A percentile compares a stretch with the other conserved stretches of the same genome.
Conservation (phyloP, 1,140 invertebrate genomes). For the Macrobrachium nipponense region DNA sequence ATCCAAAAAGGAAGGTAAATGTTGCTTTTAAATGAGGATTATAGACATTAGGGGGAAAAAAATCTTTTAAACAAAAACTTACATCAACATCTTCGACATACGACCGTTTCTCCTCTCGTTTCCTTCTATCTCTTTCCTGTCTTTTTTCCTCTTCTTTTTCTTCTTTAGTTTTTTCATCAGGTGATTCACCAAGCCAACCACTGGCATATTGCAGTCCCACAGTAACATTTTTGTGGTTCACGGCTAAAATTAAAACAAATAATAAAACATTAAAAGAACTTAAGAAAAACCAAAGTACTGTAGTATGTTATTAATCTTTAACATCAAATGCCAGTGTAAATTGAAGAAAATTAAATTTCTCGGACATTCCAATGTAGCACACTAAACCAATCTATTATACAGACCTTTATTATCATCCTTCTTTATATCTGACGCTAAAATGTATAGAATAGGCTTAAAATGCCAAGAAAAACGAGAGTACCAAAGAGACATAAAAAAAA, state of each 20-base stretch:
- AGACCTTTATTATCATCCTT: too few relatives aligned
- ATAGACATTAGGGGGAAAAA: background rate
- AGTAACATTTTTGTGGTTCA: slow-evolving; percentile 94
- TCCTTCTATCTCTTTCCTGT: slow-evolving; percentile 76
- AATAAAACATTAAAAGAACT: slow-evolving; percentile 33
- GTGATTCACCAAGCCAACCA: slow-evolving; percentile 92
- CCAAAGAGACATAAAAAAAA: too few relatives aligned
- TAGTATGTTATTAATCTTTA: background rate
- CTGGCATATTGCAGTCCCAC: slow-evolving; percentile 87
- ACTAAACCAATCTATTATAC: too few relatives aligned
- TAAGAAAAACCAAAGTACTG: slow-evolving; percentile 28
- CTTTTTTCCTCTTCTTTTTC: slow-evolving; percentile 70
- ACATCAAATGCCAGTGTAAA: too few relatives aligned
- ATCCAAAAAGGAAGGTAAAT: background rate
- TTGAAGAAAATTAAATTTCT: too few relatives aligned
- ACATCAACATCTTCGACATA: slow-evolving; percentile 65
- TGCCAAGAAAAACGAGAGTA: too few relatives aligned
- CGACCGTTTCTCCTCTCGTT: slow-evolving; percentile 69
- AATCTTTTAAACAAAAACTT: slow-evolving; percentile 27
- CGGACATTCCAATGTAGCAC: too few relatives aligned
- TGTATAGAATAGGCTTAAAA: too few relatives aligned
- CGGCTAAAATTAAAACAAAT: slow-evolving; percentile 73
- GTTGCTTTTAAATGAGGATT: background rate
- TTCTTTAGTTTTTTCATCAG: slow-evolving; percentile 73
- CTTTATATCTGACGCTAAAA: too few relatives aligned